A percentile compares a stretch with the other conserved stretches of the same genome.
Conservation (phyloP, 2,888 invertebrate genomes). For the Nephrotoma guestfalica region DNA sequence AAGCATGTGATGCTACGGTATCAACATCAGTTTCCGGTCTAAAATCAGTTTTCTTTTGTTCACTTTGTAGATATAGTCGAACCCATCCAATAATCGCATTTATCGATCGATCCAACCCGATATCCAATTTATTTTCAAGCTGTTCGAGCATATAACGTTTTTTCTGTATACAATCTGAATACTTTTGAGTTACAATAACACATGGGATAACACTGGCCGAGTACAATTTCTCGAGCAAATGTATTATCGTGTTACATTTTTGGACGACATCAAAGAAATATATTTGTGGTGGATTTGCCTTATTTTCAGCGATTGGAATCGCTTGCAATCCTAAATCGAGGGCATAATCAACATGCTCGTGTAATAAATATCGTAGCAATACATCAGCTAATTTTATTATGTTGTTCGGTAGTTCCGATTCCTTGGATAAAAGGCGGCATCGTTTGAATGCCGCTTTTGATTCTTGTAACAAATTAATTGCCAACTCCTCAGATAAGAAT, state of each 20-base stretch:
- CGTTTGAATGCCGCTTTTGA: conserved; percentile 80
- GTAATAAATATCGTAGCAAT: conserved; percentile 66
- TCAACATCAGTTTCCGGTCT: conserved; percentile 78
- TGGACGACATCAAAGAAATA: conserved; percentile 89
- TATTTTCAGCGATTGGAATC: conserved; percentile 79
- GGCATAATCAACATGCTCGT: conserved; percentile 93
- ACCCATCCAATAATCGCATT: conserved; percentile 85
- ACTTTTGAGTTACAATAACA: conserved; percentile 75
- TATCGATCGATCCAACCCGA: conserved; percentile 71
- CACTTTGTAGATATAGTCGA: conserved; percentile 71
- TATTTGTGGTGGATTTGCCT: conserved; percentile 68
- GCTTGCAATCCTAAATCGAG: conserved; percentile 83
- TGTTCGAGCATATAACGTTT: conserved; percentile 76
- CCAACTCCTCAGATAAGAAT: conserved; percentile 87
- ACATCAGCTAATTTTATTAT: conserved; percentile 72
- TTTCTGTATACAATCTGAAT: conserved; percentile 76
- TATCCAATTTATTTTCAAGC: conserved; percentile 82
- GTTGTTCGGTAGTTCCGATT: conserved; percentile 61
- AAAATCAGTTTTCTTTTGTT: conserved; percentile 92
- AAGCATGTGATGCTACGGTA: conserved; percentile 75
- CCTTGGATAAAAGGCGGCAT: conserved; percentile 71
- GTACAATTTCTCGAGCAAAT: conserved; percentile 85
- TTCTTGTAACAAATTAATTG: conserved; percentile 79
- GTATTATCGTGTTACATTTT: conserved; percentile 85
- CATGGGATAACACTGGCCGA: conserved; percentile 78